Percentiles rank a stretch among this genome's conserved stretches.
Conservation (phyloP, 2,797 vertebrate genomes). For the Rhabdomys pumilio region DNA sequence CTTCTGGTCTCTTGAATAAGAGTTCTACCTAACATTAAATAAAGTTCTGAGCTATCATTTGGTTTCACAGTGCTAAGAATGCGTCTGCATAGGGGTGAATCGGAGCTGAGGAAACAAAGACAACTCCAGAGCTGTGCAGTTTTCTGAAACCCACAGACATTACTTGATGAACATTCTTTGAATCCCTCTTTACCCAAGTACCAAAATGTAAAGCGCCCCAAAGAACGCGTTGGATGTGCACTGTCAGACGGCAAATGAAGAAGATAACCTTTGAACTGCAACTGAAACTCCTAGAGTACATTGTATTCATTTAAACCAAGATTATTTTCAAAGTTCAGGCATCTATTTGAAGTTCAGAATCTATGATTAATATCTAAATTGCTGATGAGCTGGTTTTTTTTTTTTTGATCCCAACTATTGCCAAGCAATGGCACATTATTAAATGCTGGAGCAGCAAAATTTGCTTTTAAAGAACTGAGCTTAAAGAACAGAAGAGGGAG, state of each 20-base stretch:
- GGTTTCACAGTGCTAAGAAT: not conserved
- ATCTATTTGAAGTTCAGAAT: slow-evolving; percentile 71
- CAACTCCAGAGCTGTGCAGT: slow-evolving; percentile 50
- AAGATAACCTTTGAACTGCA: slow-evolving; percentile 2
- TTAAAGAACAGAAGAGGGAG: slow-evolving; percentile 32
- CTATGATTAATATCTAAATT: slow-evolving; percentile 72
- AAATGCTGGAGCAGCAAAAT: slow-evolving; percentile 56
- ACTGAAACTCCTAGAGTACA: slow-evolving; percentile 3
- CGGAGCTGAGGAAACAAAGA: slow-evolving; percentile 47
- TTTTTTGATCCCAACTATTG: slow-evolving; percentile 45
- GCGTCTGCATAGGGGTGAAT: slow-evolving; percentile 68
- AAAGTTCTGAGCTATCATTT: slow-evolving; percentile 42
- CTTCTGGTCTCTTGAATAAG: slow-evolving; percentile 62
- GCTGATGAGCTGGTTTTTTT: not conserved
- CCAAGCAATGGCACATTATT: not conserved
- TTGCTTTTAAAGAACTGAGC: slow-evolving; percentile 8
- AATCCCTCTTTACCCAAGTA: slow-evolving; percentile 48
- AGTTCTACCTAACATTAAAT: slow-evolving; percentile 29
- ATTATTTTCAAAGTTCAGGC: slow-evolving; percentile 60
- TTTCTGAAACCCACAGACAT: slow-evolving; percentile 68
- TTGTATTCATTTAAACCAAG: slow-evolving; percentile 69
- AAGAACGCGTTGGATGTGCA: not conserved
- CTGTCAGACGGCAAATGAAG: not conserved
- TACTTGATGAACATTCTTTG: slow-evolving; percentile 53
- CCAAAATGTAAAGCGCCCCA: not conserved